Evolutionary conservation across 2,888 invertebrate species (phyloP).

Genomic region (Polydrusus pterygomalis): DNA sequence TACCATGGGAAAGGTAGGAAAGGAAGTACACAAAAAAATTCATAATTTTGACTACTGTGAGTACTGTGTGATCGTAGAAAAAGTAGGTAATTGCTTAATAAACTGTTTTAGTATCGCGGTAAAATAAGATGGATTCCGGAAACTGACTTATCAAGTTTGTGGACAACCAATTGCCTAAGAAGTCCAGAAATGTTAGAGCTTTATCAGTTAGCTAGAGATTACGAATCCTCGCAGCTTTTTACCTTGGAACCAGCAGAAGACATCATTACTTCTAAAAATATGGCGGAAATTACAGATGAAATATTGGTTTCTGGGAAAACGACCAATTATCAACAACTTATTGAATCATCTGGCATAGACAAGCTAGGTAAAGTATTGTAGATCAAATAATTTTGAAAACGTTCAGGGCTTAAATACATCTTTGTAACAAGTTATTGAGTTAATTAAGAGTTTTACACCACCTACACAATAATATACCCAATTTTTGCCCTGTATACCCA

Average conservation of each 20-base stretch:
- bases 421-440: too few species aligned
- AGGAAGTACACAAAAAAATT: not conserved
- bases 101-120: constrained; percentile 63
- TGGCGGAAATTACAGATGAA: constrained; percentile 64
- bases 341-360: constrained; percentile 65
- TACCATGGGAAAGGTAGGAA: constrained; percentile 64
- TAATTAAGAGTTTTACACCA: too few species aligned
- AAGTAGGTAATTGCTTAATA: not conserved
- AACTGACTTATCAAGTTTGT: constrained; percentile 62
- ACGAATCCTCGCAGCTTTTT: constrained; percentile 13
- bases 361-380: constrained; percentile 59
- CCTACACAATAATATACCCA: too few species aligned
- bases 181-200: constrained; percentile 67
- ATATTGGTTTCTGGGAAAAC: constrained; percentile 62
- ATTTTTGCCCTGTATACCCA: too few species aligned
- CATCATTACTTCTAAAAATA: constrained; percentile 58
- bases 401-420: too few species aligned
- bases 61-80: too few species aligned
- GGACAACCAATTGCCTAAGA: constrained; percentile 59
- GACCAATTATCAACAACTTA: constrained; percentile 62
- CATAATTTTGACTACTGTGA: too few species aligned
- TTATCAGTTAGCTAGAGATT: constrained; percentile 50
- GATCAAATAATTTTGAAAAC: too few species aligned
- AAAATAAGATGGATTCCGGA: constrained; percentile 66
- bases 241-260: constrained; percentile 58